These are phyloP conservation scores for Cepphus grylle DNA, from an alignment of 2,113 vertebrate genomes.

Conservation along the genomic window DNA sequence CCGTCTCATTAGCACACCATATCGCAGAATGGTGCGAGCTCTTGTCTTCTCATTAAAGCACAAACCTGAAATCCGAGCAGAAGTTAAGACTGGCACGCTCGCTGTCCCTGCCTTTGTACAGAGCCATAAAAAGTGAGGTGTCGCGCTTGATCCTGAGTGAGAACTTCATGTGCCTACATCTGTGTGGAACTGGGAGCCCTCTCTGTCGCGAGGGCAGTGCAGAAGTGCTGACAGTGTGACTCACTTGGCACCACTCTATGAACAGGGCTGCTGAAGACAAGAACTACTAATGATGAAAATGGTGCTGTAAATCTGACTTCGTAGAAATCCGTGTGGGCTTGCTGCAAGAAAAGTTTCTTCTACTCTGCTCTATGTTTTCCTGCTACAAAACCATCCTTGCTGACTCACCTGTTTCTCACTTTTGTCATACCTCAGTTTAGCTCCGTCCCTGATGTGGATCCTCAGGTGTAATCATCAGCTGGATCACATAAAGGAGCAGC, in stretches of 20 bases:
- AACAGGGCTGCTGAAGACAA: background rate
- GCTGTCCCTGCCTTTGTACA: constrained; percentile 80
- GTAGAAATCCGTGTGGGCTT: background rate
- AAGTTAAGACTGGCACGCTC: constrained; percentile 79
- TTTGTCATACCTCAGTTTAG: background rate
- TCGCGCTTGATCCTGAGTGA: background rate
- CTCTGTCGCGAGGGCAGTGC: background rate
- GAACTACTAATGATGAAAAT: background rate
- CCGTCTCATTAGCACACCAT: constrained; percentile 84
- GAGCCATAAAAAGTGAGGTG: constrained; percentile 85
- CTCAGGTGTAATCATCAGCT: background rate
- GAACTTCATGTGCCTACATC: background rate
- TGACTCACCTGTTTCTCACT: background rate
- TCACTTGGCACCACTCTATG: background rate
- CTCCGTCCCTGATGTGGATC: background rate
- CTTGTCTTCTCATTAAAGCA: constrained; percentile 95
- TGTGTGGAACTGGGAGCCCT: background rate
- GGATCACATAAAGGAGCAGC: background rate
- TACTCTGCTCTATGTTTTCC: background rate
- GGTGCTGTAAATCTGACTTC: background rate
- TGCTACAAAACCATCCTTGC: background rate
- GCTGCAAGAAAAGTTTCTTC: background rate
- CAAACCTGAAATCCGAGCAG: constrained; percentile 78
- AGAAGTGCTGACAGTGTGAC: background rate
- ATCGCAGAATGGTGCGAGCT: constrained; percentile 85